Evolutionary conservation across 2,797 vertebrate species (phyloP).

Genomic region (Tympanoctomys barrerae): DNA sequence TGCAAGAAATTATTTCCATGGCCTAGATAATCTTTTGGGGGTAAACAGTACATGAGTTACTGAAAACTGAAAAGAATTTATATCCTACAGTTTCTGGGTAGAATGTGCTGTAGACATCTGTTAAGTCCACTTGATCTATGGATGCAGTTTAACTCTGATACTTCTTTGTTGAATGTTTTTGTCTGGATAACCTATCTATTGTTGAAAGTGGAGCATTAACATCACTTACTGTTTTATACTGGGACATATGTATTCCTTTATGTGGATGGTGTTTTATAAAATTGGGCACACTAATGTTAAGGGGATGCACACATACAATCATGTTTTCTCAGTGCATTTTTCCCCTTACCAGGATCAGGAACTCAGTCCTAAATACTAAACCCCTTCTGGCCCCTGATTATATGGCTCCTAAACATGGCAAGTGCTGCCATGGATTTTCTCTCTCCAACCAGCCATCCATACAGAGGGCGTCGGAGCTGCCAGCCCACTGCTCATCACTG

Average conservation of each 20-base stretch:
- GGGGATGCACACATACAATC: background rate
- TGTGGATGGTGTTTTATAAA: background rate
- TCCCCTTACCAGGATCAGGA: background rate
- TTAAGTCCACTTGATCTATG: no score
- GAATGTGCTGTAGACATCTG: background rate
- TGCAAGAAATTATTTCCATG: background rate
- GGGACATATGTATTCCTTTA: background rate
- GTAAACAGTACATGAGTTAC: background rate
- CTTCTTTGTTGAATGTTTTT: background rate
- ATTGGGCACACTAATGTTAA: background rate
- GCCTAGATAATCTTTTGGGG: background rate
- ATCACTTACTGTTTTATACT: background rate
- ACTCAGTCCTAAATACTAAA: background rate
- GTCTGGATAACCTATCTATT: background rate
- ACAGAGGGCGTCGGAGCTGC: background rate
- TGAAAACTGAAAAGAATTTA: no score
- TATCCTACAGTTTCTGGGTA: no score
- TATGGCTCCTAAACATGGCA: background rate
- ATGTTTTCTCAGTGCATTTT: background rate
- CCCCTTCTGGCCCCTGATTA: background rate
- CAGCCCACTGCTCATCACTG: background rate
- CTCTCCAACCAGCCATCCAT: background rate
- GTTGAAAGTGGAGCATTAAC: background rate
- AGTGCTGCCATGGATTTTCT: background rate
- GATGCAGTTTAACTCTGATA: background rate